These are phyloP conservation scores for Stegophylla sp. DNA, from an alignment of 2,888 invertebrate genomes.

Conservation along the genomic window DNA sequence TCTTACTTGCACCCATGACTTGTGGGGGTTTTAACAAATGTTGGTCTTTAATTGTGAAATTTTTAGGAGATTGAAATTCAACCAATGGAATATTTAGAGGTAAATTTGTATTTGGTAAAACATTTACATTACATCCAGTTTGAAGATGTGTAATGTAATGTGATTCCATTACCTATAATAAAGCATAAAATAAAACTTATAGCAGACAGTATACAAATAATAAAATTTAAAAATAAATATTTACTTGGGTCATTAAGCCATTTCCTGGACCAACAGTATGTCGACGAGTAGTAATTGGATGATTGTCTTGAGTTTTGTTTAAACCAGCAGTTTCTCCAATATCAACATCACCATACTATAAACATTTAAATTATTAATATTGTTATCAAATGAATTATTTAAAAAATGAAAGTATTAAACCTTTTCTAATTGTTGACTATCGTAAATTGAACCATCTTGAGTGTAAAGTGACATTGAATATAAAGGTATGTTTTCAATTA, in stretches of 20 bases:
- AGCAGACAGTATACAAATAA: background rate
- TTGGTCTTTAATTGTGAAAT: constrained; percentile 90
- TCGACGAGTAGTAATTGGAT: constrained; percentile 72
- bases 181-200: background rate
- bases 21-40: constrained; percentile 92
- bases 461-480: constrained; percentile 52
- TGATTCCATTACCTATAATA: constrained; percentile 60
- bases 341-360: constrained; percentile 69
- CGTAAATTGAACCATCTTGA: constrained; percentile 53
- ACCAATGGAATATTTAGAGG: constrained; percentile 83
- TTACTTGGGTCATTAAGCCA: constrained; percentile 80
- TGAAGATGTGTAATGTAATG: constrained; percentile 57
- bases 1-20: constrained; percentile 80
- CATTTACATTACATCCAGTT: constrained; percentile 65
- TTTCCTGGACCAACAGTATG: constrained; percentile 95
- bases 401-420: background rate
- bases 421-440: constrained; percentile 57
- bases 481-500: constrained; percentile 54
- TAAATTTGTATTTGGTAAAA: constrained; percentile 81
- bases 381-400: too few species aligned
- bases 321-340: constrained; percentile 61
- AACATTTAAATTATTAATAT: constrained; percentile 41
- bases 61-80: constrained; percentile 82
- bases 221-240: constrained; percentile 59
- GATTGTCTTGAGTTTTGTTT: constrained; percentile 61